Evolutionary conservation across 2,888 invertebrate genomes (phyloP).

Genomic region (Trimorus sp.): DNA sequence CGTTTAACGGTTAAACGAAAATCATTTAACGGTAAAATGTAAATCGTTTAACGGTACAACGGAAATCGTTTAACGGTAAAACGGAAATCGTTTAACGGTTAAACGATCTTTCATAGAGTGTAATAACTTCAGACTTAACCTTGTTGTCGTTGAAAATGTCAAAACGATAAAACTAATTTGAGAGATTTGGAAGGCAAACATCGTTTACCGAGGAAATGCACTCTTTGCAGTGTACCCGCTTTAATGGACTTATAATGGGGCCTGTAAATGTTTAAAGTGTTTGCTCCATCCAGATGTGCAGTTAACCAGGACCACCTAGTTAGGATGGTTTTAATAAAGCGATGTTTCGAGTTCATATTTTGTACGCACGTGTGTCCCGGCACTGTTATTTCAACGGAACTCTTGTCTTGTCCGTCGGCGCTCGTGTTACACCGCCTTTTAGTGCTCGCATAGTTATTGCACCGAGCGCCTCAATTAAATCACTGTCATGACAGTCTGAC

Average conservation of each 20-base stretch:
- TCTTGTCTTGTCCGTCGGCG: conserved; percentile 60
- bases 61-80: too few relatives aligned
- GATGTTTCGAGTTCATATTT: conserved; percentile 61
- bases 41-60: too few relatives aligned
- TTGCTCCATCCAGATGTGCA: conserved; percentile 62
- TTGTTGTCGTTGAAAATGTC: too few relatives aligned
- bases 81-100: too few relatives aligned
- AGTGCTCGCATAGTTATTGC: conserved; percentile 51
- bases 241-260: conserved; percentile 61
- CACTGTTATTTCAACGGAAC: conserved; percentile 60
- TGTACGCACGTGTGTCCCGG: conserved; percentile 48
- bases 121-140: too few relatives aligned
- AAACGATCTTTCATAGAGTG: too few relatives aligned
- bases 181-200: too few relatives aligned
- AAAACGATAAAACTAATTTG: too few relatives aligned
- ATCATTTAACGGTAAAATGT: too few relatives aligned
- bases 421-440: conserved; percentile 61
- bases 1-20: too few relatives aligned
- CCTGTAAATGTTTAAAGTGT: conserved; percentile 61
- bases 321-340: conserved; percentile 60
- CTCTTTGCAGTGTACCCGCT: conserved; percentile 17
- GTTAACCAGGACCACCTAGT: conserved; percentile 62
- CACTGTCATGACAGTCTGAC: conserved; percentile 53
- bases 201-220: not conserved
- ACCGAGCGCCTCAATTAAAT: conserved; percentile 55